phyloP scores from a whole-genome alignment of 2,113 vertebrate genomes.

The Ardeotis arabs region DNA sequence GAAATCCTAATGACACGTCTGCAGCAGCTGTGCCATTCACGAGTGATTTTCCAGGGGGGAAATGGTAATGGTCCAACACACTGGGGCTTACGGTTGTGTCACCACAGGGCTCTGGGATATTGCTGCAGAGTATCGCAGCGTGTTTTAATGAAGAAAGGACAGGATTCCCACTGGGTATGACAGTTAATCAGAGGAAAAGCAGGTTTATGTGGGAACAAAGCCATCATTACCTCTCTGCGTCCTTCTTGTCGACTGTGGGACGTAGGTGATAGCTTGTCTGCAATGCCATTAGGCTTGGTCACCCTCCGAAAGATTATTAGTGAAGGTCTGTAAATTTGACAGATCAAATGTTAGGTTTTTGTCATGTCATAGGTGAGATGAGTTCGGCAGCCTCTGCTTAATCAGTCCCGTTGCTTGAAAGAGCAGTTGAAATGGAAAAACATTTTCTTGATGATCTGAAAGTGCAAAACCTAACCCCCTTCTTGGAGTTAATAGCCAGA shows the following conservation, averaged over 20 bases:
- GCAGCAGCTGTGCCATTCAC: slow-evolving; percentile 63
- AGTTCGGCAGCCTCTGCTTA: not conserved
- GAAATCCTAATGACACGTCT: slow-evolving; percentile 65
- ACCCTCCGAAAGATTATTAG: slow-evolving; percentile 3
- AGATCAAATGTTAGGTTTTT: not conserved
- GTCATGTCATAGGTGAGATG: slow-evolving; percentile 5
- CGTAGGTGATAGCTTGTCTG: slow-evolving; percentile 20
- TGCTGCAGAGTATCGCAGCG: slow-evolving; percentile 49
- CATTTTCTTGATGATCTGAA: not conserved
- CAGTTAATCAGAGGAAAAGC: slow-evolving; percentile 67
- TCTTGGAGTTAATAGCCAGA: slow-evolving; percentile 13
- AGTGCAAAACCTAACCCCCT: not conserved
- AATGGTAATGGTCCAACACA: slow-evolving; percentile 59
- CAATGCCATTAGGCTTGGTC: slow-evolving; percentile 17
- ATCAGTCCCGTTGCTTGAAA: not conserved
- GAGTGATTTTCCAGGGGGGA: slow-evolving; percentile 66
- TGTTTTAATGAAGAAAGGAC: slow-evolving; percentile 68
- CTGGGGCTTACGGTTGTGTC: slow-evolving; percentile 49
- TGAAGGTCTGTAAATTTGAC: not conserved
- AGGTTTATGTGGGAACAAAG: slow-evolving; percentile 63
- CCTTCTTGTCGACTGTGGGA: slow-evolving; percentile 2
- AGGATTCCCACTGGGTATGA: slow-evolving; percentile 54
- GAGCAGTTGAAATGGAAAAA: not conserved
- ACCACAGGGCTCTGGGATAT: slow-evolving; percentile 59
- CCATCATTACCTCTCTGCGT: slow-evolving; percentile 46